These are phyloP conservation scores for Montifringilla adamsi DNA, from an alignment of 2,113 vertebrate species.

Conservation along the genomic window DNA sequence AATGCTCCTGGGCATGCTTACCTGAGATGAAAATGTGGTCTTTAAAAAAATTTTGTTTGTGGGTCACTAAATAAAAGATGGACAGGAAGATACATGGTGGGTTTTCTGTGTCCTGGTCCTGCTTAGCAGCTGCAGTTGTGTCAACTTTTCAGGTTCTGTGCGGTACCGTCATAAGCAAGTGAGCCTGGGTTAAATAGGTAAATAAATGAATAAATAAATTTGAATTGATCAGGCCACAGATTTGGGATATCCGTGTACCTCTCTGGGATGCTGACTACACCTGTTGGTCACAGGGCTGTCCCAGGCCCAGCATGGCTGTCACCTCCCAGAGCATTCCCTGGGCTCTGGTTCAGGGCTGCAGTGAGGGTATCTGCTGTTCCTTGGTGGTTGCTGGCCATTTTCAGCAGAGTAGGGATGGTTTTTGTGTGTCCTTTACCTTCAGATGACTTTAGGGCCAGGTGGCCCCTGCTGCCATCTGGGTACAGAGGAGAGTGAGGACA, in stretches of 20 bases:
- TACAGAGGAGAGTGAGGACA: not conserved
- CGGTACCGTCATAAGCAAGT: not conserved
- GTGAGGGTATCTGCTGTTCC: not conserved
- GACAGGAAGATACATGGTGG: not conserved
- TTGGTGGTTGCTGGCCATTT: not conserved
- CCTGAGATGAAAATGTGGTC: not conserved
- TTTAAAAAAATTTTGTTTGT: not conserved
- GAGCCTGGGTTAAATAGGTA: not conserved
- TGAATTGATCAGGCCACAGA: not conserved
- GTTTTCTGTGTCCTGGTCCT: not conserved
- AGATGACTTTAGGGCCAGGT: not conserved
- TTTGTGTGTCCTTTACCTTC: not conserved
- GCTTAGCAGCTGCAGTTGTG: not conserved
- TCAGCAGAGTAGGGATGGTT: not conserved
- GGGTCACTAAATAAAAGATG: not conserved
- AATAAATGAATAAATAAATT: not conserved
- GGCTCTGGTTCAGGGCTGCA: not conserved
- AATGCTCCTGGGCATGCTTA: accelerated
- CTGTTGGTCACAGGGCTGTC: accelerated
- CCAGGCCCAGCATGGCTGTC: not conserved
- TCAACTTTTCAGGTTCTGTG: not conserved
- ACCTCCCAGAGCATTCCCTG: accelerated
- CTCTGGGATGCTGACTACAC: not conserved
- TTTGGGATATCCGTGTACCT: not conserved
- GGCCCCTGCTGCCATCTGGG: not conserved